Conservation (phyloP, 2,113 vertebrate genomes). For the Nycticorax nycticorax region DNA sequence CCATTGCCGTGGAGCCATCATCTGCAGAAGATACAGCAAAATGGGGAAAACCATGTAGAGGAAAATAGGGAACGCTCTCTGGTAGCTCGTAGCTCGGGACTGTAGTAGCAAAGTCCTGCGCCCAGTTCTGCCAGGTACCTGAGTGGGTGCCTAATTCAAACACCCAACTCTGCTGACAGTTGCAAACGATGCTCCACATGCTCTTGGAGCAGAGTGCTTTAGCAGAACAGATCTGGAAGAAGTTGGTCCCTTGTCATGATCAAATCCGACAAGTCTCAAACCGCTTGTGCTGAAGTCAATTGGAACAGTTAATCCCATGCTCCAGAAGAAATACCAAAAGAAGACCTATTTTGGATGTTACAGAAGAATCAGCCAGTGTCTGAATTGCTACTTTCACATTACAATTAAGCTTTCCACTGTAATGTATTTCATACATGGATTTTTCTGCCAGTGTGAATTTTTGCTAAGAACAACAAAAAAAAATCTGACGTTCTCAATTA, state of each 20-base stretch:
- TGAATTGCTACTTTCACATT: neutral
- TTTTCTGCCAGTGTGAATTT: neutral
- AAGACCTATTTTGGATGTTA: neutral
- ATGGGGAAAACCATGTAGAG: neutral
- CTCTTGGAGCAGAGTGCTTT: neutral
- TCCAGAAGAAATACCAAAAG: neutral
- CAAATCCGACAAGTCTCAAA: neutral
- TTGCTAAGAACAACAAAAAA: neutral
- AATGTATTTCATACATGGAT: neutral
- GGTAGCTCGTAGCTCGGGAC: neutral
- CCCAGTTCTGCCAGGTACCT: neutral
- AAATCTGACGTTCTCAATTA: neutral
- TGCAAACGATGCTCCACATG: rapidly evolving
- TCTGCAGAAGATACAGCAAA: neutral
- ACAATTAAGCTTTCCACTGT: neutral
- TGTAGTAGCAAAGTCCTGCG: neutral
- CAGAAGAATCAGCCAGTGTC: neutral
- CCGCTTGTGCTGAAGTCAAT: neutral
- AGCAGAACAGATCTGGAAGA: neutral
- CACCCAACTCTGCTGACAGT: rapidly evolving
- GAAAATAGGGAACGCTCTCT: neutral
- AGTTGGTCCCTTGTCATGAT: neutral
- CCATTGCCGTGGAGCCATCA: neutral
- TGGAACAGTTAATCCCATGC: neutral
- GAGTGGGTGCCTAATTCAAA: rapidly evolving